Conservation (phyloP, 1,140 invertebrate genomes). For the Acyrthosiphon pisum region DNA sequence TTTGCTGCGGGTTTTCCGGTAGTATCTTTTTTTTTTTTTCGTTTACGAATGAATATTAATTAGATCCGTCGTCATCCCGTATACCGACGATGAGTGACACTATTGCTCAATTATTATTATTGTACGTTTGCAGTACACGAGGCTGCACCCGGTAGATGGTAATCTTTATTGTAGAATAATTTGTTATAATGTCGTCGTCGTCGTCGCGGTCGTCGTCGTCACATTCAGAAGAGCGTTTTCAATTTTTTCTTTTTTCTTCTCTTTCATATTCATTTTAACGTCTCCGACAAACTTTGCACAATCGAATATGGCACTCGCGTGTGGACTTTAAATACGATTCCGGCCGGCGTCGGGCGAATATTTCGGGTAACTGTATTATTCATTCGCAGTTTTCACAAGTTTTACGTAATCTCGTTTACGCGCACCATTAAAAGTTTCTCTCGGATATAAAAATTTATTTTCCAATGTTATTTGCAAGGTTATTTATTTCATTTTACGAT, state of each 20-base stretch:
- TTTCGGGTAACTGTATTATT: not conserved
- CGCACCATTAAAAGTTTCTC: conserved; percentile 21
- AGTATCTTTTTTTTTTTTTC: not conserved
- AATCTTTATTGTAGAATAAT: not conserved
- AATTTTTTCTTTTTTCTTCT: not conserved
- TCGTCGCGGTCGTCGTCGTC: not conserved
- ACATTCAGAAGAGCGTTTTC: not conserved
- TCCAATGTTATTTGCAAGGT: not conserved
- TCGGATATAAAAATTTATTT: conserved; percentile 17
- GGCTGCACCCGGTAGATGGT: not conserved
- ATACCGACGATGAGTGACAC: not conserved
- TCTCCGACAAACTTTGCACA: not conserved
- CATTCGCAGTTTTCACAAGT: not conserved
- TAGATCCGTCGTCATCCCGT: not conserved
- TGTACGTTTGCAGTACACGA: not conserved
- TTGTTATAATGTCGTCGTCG: not conserved
- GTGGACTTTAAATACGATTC: conserved; percentile 6
- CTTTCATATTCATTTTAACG: not conserved
- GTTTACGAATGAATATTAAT: not conserved
- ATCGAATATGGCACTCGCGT: not conserved
- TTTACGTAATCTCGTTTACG: conserved; percentile 10
- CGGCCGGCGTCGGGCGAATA: not conserved
- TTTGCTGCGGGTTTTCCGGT: conserved; percentile 11
- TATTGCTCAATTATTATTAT: not conserved
- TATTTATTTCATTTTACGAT: conserved; percentile 19